These are phyloP conservation scores for Orthosia cruda DNA, from an alignment of 2,888 invertebrate genomes.

Conservation along the genomic window DNA sequence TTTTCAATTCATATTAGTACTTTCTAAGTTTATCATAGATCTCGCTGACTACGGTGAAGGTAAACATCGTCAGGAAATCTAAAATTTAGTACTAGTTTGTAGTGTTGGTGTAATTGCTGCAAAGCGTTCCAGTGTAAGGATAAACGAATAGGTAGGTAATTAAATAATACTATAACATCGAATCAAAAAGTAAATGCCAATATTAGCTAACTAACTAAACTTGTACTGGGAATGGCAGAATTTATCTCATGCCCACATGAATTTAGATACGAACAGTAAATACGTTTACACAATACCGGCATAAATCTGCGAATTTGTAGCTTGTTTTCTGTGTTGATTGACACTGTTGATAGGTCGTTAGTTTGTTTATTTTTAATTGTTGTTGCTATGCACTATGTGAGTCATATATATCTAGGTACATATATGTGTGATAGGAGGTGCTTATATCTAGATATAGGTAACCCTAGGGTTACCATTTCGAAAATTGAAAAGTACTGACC, in stretches of 20 bases:
- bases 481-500: no score
- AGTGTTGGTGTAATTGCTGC: no score
- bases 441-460: no score
- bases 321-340: conserved; percentile 14
- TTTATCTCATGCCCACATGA: conserved; percentile 11
- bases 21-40: no score
- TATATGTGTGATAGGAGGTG: background rate
- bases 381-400: conserved; percentile 9
- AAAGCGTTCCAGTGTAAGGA: no score
- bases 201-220: background rate
- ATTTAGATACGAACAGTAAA: background rate
- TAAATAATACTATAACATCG: background rate
- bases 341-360: conserved; percentile 7
- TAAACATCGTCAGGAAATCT: no score
- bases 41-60: no score
- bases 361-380: conserved; percentile 23
- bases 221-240: background rate
- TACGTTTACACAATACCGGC: background rate
- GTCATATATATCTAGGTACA: background rate
- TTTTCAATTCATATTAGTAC: no score
- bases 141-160: no score
- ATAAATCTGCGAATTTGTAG: background rate
- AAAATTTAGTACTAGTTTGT: no score
- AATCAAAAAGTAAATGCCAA: background rate
- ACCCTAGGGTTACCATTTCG: no score